Evolutionary conservation across 2,113 vertebrate genomes (phyloP).

Genomic region (Stegostoma tigrinum): DNA sequence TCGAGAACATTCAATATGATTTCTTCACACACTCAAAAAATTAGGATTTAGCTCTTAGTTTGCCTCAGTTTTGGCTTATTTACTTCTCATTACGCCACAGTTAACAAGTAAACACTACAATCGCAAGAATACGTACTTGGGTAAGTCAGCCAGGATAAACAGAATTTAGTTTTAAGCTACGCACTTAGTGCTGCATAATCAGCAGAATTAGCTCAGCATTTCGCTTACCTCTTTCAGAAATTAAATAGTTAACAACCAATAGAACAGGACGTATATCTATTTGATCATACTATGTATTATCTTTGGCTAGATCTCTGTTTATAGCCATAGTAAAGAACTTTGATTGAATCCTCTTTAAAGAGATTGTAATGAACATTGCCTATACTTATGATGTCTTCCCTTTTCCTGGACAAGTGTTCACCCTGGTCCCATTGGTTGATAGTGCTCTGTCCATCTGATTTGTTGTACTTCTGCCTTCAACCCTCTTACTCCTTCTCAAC

Average conservation of each 20-base stretch:
- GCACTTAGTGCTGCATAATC: too few relatives aligned
- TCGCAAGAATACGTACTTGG: neutral
- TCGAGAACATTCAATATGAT: neutral
- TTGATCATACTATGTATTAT: neutral
- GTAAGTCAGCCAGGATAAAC: neutral
- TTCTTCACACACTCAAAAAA: neutral
- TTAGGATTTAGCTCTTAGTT: neutral
- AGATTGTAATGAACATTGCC: too few relatives aligned
- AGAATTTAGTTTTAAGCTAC: neutral
- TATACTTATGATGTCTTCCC: too few relatives aligned
- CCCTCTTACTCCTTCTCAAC: too few relatives aligned
- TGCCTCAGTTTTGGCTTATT: neutral
- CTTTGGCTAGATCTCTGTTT: neutral
- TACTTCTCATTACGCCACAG: neutral
- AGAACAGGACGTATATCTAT: neutral
- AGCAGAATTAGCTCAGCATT: neutral
- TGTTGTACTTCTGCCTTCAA: too few relatives aligned
- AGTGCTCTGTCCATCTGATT: too few relatives aligned
- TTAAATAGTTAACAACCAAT: neutral
- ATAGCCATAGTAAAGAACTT: neutral
- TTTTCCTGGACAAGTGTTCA: neutral
- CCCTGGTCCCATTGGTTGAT: too few relatives aligned
- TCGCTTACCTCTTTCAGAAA: neutral
- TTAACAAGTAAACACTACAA: neutral
- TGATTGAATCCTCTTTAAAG: neutral